Evolutionary conservation across 92 coral and sea anemone species (phyloP).

Genomic region (Porites evermanni): DNA sequence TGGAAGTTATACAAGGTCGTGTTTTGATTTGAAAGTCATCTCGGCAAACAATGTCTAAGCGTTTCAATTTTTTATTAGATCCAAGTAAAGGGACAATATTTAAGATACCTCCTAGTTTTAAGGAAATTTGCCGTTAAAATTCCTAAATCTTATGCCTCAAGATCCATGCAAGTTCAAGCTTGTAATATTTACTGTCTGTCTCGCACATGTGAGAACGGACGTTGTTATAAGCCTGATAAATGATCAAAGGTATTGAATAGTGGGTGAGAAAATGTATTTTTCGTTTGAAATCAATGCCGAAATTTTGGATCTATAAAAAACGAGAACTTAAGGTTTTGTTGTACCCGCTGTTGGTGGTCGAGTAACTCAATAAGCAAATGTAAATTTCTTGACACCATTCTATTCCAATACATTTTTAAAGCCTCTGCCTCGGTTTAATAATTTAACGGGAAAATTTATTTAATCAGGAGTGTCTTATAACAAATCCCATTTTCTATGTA

Average conservation of each 20-base stretch:
- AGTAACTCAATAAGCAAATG: not conserved
- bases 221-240: not conserved
- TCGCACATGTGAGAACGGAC: not conserved
- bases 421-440: not conserved
- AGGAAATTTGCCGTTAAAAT: not conserved
- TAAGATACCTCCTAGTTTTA: not conserved
- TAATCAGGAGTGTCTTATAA: not conserved
- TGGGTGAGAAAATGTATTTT: not conserved
- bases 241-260: not conserved
- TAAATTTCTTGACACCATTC: not conserved
- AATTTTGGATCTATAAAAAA: not conserved
- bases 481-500: not conserved
- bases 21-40: slow-evolving; percentile 5
- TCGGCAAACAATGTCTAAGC: not conserved
- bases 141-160: too few relatives aligned
- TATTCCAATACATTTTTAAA: not conserved
- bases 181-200: too few relatives aligned
- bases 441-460: not conserved
- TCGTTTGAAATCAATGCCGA: not conserved
- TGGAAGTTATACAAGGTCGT: not conserved
- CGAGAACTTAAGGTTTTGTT: not conserved
- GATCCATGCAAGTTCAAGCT: too few relatives aligned
- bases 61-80: not conserved
- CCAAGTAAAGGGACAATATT: not conserved
- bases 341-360: slow-evolving; percentile 24